These are phyloP conservation scores for Fragum fragum DNA, from an alignment of 2,888 invertebrate genomes.

Conservation along the genomic window DNA sequence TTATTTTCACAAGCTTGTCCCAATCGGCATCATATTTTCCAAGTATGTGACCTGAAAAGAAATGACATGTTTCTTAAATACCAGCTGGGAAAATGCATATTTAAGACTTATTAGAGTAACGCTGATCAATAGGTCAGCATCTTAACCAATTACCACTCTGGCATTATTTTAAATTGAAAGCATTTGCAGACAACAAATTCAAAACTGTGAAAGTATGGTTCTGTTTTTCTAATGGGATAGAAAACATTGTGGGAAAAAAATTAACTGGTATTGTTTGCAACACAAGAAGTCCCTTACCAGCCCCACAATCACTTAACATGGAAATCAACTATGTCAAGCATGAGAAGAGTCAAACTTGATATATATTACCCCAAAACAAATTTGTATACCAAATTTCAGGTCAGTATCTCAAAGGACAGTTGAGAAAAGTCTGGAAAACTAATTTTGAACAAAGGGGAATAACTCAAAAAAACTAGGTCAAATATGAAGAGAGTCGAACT, in stretches of 20 bases:
- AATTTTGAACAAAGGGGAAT: neutral
- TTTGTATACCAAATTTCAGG: conserved; percentile 1
- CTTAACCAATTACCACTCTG: neutral
- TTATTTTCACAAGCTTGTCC: conserved; percentile 1
- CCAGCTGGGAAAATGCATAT: neutral
- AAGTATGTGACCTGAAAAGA: conserved; percentile 12
- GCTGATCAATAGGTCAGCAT: neutral
- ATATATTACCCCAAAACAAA: neutral
- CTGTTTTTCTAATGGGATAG: neutral
- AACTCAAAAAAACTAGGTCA: no score
- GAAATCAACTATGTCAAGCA: neutral
- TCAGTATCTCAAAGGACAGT: neutral
- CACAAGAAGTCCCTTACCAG: neutral
- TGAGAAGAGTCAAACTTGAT: neutral
- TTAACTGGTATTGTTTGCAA: neutral
- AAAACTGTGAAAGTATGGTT: conserved; percentile 2
- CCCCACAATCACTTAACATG: neutral
- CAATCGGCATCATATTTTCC: conserved; percentile 8
- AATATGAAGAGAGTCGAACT: no score
- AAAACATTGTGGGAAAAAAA: neutral
- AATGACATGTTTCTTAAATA: conserved; percentile 4
- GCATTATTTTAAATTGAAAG: conserved; percentile 6
- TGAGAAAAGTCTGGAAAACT: neutral
- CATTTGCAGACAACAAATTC: neutral
- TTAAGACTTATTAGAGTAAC: conserved; percentile 2